Conservation (phyloP, 2,888 invertebrate genomes). For the Patella caerulea region DNA sequence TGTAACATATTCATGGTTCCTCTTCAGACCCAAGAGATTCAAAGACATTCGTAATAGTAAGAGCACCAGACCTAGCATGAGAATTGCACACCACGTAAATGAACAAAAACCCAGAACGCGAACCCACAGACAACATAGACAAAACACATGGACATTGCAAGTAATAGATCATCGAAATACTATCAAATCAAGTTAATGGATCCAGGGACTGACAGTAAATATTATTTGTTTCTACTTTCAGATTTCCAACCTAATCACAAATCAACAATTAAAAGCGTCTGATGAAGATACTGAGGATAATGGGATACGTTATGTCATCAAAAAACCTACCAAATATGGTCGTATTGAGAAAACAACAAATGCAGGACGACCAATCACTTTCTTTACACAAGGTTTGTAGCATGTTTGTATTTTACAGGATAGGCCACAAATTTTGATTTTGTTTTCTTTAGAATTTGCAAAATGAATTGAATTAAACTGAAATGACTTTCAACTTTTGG, state of each 20-base stretch:
- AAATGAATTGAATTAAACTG: too few species aligned
- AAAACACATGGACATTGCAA: not conserved
- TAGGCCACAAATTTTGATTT: too few species aligned
- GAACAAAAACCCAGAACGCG: too few species aligned
- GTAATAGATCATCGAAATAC: too few species aligned
- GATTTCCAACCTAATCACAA: slow-evolving; percentile 56
- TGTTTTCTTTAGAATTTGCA: too few species aligned
- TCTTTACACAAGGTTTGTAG: slow-evolving; percentile 62
- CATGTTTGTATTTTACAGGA: too few species aligned
- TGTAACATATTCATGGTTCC: not conserved
- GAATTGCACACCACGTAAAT: too few species aligned
- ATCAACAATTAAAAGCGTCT: slow-evolving; percentile 52
- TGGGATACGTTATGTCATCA: slow-evolving; percentile 57
- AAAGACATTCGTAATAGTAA: not conserved
- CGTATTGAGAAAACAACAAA: slow-evolving; percentile 53
- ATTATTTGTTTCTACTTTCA: slow-evolving; percentile 23
- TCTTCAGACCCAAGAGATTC: not conserved
- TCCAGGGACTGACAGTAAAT: not conserved
- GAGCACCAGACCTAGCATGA: not conserved
- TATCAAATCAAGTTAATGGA: too few species aligned
- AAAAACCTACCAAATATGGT: slow-evolving; percentile 56
- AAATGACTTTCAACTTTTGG: too few species aligned
- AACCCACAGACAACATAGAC: not conserved
- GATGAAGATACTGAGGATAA: slow-evolving; percentile 59
- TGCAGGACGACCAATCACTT: slow-evolving; percentile 43